These are phyloP conservation scores for Bos indicus DNA, from an alignment of 2,113 vertebrate species.

Conservation along the genomic window DNA sequence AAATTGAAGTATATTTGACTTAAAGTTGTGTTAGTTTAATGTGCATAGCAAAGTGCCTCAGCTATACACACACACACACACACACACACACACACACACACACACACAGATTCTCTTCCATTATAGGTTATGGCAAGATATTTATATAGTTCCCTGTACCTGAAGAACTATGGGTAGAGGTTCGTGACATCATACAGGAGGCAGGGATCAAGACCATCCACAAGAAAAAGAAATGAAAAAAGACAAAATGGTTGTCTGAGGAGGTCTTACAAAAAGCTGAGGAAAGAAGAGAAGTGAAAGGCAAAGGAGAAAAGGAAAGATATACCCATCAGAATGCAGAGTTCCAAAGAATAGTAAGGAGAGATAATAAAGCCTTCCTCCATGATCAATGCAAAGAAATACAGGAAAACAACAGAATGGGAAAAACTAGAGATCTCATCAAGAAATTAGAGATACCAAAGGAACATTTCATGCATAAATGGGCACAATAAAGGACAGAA, in stretches of 20 bases:
- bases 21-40: not conserved
- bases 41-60: not conserved
- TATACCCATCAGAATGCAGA: not conserved
- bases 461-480: not conserved
- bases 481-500: not conserved
- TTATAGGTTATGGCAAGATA: not conserved
- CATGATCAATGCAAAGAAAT: not conserved
- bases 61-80: not conserved
- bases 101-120: not conserved
- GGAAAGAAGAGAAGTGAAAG: not conserved
- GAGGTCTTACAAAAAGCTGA: not conserved
- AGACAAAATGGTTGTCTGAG: not conserved
- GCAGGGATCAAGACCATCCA: not conserved
- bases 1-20: not conserved
- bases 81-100: not conserved
- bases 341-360: not conserved
- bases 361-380: not conserved
- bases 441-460: not conserved
- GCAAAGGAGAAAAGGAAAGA: not conserved
- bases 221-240: not conserved
- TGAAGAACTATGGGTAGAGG: not conserved
- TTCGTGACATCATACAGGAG: not conserved
- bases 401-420: not conserved
- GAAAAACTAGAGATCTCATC: not conserved
- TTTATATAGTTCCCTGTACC: not conserved